Evolutionary conservation across 2,113 vertebrate genomes (phyloP).

Genomic region (Aix galericulata): DNA sequence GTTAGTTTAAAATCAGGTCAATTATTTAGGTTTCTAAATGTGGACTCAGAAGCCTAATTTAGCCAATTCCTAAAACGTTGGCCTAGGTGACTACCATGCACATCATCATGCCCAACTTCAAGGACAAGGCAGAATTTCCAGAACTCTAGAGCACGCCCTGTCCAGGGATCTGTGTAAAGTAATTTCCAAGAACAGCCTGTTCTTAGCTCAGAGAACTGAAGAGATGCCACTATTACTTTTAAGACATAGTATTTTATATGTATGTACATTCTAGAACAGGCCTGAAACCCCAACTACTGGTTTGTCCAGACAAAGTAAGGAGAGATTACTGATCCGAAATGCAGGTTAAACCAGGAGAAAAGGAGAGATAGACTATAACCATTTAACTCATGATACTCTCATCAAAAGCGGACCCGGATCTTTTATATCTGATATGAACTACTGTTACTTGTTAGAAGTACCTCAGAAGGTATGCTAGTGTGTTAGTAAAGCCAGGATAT

Average conservation of each 20-base stretch:
- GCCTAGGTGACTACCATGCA: not conserved
- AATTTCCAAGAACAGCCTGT: not conserved
- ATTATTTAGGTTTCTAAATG: not conserved
- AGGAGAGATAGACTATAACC: not conserved
- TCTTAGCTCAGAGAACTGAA: not conserved
- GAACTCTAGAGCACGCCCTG: not conserved
- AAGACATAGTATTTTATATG: not conserved
- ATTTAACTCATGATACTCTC: not conserved
- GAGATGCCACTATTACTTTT: not conserved
- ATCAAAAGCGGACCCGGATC: not conserved
- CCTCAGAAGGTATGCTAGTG: not conserved
- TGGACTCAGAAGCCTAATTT: not conserved
- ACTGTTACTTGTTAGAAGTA: not conserved
- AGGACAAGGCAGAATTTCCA: not conserved
- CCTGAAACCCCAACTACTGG: not conserved
- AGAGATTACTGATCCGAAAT: not conserved
- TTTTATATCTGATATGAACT: not conserved
- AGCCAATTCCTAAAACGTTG: not conserved
- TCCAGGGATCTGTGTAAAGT: not conserved
- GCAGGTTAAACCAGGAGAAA: not conserved
- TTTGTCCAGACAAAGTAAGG: not conserved
- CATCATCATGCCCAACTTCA: not conserved
- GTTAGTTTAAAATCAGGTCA: conserved; percentile 39
- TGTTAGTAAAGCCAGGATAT: not conserved
- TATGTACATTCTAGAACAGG: not conserved